A percentile compares a stretch with the other conserved stretches of the same genome.
These are phyloP conservation scores for Raja brachyura DNA, from an alignment of 2,113 vertebrate genomes.

Conservation along the genomic window DNA sequence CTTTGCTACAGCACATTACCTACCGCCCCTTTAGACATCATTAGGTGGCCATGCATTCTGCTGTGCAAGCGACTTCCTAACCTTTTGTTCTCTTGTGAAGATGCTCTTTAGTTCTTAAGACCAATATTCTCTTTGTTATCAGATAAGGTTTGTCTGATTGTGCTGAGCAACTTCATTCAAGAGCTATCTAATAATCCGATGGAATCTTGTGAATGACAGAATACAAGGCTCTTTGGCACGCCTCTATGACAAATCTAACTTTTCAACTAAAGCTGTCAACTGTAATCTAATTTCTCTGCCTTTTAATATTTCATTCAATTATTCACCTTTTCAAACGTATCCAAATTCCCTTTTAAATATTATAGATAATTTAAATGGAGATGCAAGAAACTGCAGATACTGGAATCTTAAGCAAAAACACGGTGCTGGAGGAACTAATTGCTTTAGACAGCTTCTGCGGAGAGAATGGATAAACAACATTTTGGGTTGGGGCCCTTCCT, in stretches of 20 bases:
- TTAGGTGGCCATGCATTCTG: neutral
- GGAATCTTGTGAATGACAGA: neutral
- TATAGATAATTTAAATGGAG: too few relatives aligned
- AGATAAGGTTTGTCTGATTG: neutral
- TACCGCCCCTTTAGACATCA: neutral
- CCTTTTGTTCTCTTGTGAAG: neutral
- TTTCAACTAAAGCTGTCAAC: neutral
- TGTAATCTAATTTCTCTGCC: neutral
- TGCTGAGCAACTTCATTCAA: neutral
- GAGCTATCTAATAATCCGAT: neutral
- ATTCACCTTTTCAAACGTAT: neutral
- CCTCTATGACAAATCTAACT: neutral
- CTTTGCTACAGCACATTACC: neutral
- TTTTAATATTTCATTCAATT: neutral
- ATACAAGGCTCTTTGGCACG: neutral
- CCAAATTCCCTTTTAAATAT: neutral
- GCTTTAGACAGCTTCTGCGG: too few relatives aligned
- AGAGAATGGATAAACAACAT: too few relatives aligned
- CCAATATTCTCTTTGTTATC: neutral
- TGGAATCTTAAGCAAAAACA: too few relatives aligned
- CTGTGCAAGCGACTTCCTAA: neutral
- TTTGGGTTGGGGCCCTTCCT: too few relatives aligned
- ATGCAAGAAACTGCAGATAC: too few relatives aligned
- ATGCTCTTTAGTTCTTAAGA: neutral
- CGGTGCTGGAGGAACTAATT: too few relatives aligned